Evolutionary conservation across 2,797 vertebrate species (phyloP).

Genomic region (Lacerta viridis): DNA sequence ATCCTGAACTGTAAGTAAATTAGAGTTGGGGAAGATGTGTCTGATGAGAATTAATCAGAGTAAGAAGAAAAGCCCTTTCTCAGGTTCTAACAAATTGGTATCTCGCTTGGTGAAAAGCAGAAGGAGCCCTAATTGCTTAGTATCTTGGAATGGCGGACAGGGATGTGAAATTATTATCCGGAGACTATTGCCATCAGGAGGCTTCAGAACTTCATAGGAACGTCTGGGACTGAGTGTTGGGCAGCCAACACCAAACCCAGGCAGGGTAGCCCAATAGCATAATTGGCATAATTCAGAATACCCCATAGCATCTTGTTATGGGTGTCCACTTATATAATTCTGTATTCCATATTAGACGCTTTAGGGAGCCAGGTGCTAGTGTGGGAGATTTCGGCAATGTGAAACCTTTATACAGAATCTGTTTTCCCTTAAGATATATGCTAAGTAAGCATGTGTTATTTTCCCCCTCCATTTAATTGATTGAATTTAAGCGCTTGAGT

Average conservation of each 20-base stretch:
- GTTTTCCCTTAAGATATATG: background rate
- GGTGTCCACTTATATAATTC: fast-evolving
- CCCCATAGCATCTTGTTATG: background rate
- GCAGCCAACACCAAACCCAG: background rate
- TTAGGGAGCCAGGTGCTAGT: background rate
- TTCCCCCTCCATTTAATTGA: background rate
- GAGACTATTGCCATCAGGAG: background rate
- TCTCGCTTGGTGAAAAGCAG: background rate
- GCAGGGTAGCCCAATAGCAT: background rate
- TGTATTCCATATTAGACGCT: background rate
- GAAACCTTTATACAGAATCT: background rate
- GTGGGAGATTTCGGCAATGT: slow-evolving; percentile 1
- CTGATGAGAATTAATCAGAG: background rate
- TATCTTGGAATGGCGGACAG: background rate
- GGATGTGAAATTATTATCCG: background rate
- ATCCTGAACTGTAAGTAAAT: background rate
- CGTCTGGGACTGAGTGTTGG: background rate
- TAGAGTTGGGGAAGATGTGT: no score
- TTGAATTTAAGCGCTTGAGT: background rate
- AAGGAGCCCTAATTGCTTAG: background rate
- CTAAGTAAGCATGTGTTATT: background rate
- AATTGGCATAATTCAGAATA: background rate
- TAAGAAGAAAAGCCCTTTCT: background rate
- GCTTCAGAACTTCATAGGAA: background rate
- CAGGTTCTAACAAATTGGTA: background rate